Base-by-base conservation (phyloP, 2,113 vertebrate genomes). In the Stigmatopora nigra region DNA sequence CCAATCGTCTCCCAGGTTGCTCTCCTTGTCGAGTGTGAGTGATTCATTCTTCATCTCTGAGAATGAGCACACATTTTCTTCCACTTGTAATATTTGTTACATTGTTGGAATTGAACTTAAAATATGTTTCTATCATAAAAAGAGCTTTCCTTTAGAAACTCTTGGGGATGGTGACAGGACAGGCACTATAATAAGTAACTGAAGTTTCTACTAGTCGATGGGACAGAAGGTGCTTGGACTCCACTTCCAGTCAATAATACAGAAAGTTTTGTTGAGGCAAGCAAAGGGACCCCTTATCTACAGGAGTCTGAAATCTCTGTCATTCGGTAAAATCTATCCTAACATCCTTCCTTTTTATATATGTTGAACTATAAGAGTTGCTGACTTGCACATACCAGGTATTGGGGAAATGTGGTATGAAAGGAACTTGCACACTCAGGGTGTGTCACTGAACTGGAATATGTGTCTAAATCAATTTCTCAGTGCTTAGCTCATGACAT, bases 341-440 rank as follows among this genome's bases (percentile, higher is more conserved):
- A 44, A 7, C 55, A 48, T 74, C 68, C 70, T 68, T 22, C 38
- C 56, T 49, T 17, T 67, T 69, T 65, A 62, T 65, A 63, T 44
- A 67, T 57, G 72, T 62, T 76, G 71, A 76, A 78, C 71, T 64
- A 48, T 61, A 68, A 67, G 75, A 84, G 82, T 72, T 84, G 87
- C 86, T 88, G 84, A 85, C 79, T 82, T 74, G 79, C 78, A 76
- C 56, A 45, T 68, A 61, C 38, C 70, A 49, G 79, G 73, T 82
- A 73, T 72, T 70, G 72, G 76, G 80, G 81, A 83, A 72, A 80
- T 48, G 69, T 74, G 86, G 82, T 75, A 86, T 87, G 86, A 89
- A 84, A 85, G 88, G 84, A 90, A 89, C 82, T 78, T 77, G 85
- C 86, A 63, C 58, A 74, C 77, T 87, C 85, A 87, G 86, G 84